Base-by-base conservation (phyloP, 2,888 invertebrate species). In the Julus scanicus region DNA sequence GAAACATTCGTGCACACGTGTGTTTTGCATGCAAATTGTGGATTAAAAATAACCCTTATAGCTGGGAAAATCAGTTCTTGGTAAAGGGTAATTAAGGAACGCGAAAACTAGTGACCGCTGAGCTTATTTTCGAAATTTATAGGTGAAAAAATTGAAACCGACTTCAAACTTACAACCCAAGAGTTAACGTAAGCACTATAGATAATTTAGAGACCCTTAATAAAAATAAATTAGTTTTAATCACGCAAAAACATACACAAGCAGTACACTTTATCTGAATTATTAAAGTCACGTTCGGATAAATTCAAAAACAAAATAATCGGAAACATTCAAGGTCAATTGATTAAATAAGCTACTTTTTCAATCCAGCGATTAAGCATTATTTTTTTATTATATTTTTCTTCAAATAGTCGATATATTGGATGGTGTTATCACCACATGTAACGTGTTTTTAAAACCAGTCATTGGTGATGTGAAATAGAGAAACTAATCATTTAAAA, bases 1-100 rank as follows among this genome's bases (percentile, higher is more conserved):
- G 29, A 0, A 29, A 29, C 29, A 29, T 29, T 29, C 29, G 29
- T 29, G 29, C 29, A 29, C 29, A 29, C 29, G 29, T 57, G 57
- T 57, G 57, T 57, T 57, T 8, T n/a, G 57, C 57, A 57, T 57
- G 57, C n/a, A 57, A 57, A 57, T 57, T n/a, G 57, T n/a, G n/a
- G 17, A 57, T 57, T 57, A 57, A 57, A 57, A 57, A n/a, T 13
- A 57, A 57, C 2, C 6, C 57, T 57, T 17, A 57, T 57, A 49
- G 49, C 49, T n/a, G n/a, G 57, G 57, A 57, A 57, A 57, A n/a
- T 57, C 17, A 13, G 17, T 57, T 57, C 57, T n/a, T 57, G 57
- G 57, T n/a, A 57, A 17, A 57, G n/a, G 2, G 17, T 57, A 57
- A 57, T 57, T 57, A 57, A 57, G n/a, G 4, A 57, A 57, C 49